Conservation (phyloP, 2,113 vertebrate species). For the Planiliza haematocheilus region DNA sequence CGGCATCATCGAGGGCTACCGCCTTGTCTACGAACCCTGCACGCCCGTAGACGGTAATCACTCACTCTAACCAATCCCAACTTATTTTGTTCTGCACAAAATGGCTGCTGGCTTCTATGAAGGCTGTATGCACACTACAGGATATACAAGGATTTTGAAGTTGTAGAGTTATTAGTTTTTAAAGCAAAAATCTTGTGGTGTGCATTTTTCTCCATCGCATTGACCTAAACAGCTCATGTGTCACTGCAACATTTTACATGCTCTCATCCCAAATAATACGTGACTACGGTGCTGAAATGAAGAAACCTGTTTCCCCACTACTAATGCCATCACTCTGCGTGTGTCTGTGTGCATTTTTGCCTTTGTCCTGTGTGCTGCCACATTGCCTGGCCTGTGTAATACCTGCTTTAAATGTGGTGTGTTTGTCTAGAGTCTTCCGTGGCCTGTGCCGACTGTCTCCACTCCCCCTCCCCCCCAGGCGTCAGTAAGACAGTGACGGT, state of each 20-base stretch:
- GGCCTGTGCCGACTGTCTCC: conserved; percentile 83
- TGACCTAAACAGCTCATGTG: conserved; percentile 30
- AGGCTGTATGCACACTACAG: conserved; percentile 35
- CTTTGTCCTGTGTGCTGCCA: conserved; percentile 48
- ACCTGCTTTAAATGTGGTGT: conserved; percentile 78
- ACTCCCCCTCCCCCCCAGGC: conserved; percentile 86
- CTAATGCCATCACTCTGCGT: conserved; percentile 49
- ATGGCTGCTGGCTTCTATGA: conserved; percentile 34
- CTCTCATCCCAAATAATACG: conserved; percentile 21
- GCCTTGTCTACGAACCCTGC: conserved; percentile 94
- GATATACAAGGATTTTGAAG: background rate
- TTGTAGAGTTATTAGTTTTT: background rate
- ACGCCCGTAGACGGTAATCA: conserved; percentile 90
- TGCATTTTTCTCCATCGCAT: conserved; percentile 52
- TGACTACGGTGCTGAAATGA: conserved; percentile 10
- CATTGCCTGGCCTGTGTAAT: conserved; percentile 62
- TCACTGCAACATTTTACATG: conserved; percentile 26
- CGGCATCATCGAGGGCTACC: conserved; percentile 92
- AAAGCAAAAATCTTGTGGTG: conserved; percentile 23
- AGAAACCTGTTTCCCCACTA: conserved; percentile 17
- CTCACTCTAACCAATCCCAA: background rate
- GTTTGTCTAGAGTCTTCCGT: conserved; percentile 82
- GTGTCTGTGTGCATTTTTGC: conserved; percentile 26
- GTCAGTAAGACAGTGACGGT: conserved; percentile 98
- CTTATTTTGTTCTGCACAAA: background rate